phyloP scores from a whole-genome alignment of 2,888 invertebrate species.

The Neocrepidodera transversa region DNA sequence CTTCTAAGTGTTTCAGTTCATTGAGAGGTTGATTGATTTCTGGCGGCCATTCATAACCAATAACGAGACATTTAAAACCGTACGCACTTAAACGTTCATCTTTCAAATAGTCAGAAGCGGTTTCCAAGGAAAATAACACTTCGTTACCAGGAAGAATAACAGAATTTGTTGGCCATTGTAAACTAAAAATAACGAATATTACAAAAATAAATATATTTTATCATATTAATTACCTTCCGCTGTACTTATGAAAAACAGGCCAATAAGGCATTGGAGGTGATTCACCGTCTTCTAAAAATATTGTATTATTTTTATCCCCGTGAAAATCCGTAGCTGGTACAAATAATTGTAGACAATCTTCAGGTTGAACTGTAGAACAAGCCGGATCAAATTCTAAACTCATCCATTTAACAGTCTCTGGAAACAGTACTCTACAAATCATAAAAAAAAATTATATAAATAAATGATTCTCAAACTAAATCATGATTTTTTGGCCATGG shows the following conservation, averaged over 20 bases:
- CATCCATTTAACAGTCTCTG: conserved; percentile 87
- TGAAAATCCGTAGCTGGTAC: conserved; percentile 63
- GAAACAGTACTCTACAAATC: conserved; percentile 79
- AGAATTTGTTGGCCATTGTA: conserved; percentile 88
- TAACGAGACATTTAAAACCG: conserved; percentile 81
- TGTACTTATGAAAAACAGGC: conserved; percentile 72
- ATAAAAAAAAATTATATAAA: no score
- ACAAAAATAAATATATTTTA: background rate
- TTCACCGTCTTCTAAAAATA: conserved; percentile 52
- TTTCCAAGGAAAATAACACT: conserved; percentile 94
- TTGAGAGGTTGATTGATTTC: conserved; percentile 54
- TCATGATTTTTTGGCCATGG: no score
- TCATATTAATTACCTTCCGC: conserved; percentile 61
- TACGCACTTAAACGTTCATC: conserved; percentile 84
- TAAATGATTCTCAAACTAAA: no score
- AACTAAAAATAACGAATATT: conserved; percentile 53
- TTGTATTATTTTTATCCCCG: conserved; percentile 40
- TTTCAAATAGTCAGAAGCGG: conserved; percentile 92
- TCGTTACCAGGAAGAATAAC: conserved; percentile 91
- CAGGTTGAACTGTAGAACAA: conserved; percentile 91
- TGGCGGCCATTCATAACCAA: conserved; percentile 81
- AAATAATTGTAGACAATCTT: conserved; percentile 83
- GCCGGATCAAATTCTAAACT: conserved; percentile 92
- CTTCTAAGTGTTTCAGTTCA: conserved; percentile 80
- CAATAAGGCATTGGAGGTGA: conserved; percentile 63